A percentile compares a stretch with the other conserved stretches of the same genome.
phyloP scores from a whole-genome alignment of 1,140 invertebrate genomes.

The Orchestia grillus region DNA sequence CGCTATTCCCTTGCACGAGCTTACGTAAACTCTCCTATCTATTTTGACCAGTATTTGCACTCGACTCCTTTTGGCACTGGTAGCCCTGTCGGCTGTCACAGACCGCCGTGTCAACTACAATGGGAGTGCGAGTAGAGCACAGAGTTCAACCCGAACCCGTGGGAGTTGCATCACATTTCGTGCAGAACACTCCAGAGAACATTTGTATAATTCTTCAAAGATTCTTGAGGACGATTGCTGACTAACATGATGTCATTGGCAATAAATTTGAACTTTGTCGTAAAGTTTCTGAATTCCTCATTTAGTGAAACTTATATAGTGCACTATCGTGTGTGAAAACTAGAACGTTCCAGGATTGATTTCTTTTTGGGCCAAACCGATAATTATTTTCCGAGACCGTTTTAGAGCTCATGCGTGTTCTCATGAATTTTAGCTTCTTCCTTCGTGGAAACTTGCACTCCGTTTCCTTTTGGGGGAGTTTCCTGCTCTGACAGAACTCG shows the following conservation, averaged over 20 bases:
- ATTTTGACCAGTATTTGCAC: no score
- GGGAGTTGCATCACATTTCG: not conserved
- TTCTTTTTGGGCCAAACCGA: not conserved
- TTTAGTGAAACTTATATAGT: no score
- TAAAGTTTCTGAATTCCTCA: not conserved
- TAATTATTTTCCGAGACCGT: not conserved
- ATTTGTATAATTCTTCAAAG: not conserved
- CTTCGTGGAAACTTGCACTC: not conserved
- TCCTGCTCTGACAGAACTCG: not conserved
- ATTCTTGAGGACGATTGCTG: not conserved
- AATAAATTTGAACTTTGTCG: not conserved
- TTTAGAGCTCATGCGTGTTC: not conserved
- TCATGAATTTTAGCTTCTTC: not conserved
- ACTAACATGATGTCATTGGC: not conserved
- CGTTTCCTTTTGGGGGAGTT: not conserved
- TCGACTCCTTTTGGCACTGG: no score
- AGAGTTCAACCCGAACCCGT: not conserved
- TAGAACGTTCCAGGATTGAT: not conserved
- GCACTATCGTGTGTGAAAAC: not conserved
- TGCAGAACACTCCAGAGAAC: not conserved
- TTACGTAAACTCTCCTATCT: no score
- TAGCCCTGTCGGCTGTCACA: no score
- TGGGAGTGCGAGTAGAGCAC: not conserved
- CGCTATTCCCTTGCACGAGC: no score
- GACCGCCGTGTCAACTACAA: no score